These are phyloP conservation scores for Melanotus villosus DNA, from an alignment of 2,888 invertebrate species.

Conservation along the genomic window DNA sequence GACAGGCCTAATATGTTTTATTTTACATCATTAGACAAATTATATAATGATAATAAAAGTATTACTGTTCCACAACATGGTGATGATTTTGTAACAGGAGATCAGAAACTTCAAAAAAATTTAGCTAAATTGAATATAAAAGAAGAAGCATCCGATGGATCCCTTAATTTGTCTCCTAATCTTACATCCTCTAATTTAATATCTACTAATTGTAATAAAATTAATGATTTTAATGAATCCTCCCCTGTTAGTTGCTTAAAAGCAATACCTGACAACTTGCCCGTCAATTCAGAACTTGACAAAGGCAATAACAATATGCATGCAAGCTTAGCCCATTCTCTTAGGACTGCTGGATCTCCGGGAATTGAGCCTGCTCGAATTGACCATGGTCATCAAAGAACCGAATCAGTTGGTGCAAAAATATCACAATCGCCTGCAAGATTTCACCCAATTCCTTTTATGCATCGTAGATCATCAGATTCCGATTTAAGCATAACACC, in stretches of 20 bases:
- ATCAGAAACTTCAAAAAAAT: no score
- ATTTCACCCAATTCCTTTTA: conserved; percentile 65
- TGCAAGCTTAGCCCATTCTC: conserved; percentile 65
- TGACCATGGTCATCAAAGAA: conserved; percentile 68
- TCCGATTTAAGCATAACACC: conserved; percentile 94
- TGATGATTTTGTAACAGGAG: background rate
- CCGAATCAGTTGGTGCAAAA: conserved; percentile 73
- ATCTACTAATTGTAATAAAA: conserved; percentile 20
- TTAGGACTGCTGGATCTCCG: conserved; percentile 64
- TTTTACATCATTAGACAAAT: no score
- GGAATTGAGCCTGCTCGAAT: conserved; percentile 55
- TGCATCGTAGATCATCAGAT: conserved; percentile 90
- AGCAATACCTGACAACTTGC: conserved; percentile 50
- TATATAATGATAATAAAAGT: no score
- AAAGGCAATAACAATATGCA: conserved; percentile 62
- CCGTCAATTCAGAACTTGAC: conserved; percentile 64
- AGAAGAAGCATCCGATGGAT: no score
- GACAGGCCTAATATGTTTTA: no score
- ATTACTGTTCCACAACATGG: no score
- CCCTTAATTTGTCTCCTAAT: no score
- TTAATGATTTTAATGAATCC: background rate
- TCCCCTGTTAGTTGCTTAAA: conserved; percentile 25
- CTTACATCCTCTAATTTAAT: background rate
- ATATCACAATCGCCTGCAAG: conserved; percentile 73
- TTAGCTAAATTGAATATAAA: no score